These are phyloP conservation scores for Sphinx pinastri DNA, from an alignment of 2,888 invertebrate genomes.

Conservation along the genomic window DNA sequence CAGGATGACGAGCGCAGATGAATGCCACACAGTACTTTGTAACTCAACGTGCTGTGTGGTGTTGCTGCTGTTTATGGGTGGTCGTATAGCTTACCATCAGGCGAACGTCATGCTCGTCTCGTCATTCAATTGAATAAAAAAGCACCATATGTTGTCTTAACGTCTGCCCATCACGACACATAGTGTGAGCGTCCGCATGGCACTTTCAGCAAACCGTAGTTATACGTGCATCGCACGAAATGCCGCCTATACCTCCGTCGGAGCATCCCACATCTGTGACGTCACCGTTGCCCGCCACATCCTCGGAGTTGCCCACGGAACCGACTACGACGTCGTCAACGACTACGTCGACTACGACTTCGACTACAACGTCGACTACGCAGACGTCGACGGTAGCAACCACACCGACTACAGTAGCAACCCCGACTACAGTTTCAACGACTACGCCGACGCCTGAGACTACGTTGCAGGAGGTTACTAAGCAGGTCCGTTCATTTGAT, in stretches of 20 bases:
- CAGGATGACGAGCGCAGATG: too few species aligned
- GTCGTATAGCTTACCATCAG: too few species aligned
- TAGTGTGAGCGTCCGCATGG: conserved; percentile 81
- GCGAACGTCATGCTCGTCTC: too few species aligned
- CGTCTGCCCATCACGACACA: conserved; percentile 65
- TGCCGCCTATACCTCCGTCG: conserved; percentile 62
- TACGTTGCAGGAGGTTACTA: conserved; percentile 66
- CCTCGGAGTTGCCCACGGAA: conserved; percentile 45
- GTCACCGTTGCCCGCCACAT: conserved; percentile 53
- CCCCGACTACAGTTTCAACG: conserved; percentile 50
- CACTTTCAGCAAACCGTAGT: conserved; percentile 83
- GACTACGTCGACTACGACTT: conserved; percentile 43
- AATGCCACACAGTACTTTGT: too few species aligned
- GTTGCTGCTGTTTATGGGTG: too few species aligned
- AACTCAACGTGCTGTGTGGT: too few species aligned
- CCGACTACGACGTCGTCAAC: conserved; percentile 47
- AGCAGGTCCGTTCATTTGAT: conserved; percentile 62
- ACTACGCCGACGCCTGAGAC: conserved; percentile 63
- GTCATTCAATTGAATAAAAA: too few species aligned
- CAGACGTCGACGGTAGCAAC: conserved; percentile 50
- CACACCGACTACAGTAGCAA: conserved; percentile 48
- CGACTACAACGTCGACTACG: conserved; percentile 45
- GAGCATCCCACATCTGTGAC: conserved; percentile 54
- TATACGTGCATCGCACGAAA: conserved; percentile 77
- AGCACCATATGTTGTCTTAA: conserved; percentile 53